Evolutionary conservation across 2,888 invertebrate species (phyloP).

Genomic region (Leptopterna dolabrata): DNA sequence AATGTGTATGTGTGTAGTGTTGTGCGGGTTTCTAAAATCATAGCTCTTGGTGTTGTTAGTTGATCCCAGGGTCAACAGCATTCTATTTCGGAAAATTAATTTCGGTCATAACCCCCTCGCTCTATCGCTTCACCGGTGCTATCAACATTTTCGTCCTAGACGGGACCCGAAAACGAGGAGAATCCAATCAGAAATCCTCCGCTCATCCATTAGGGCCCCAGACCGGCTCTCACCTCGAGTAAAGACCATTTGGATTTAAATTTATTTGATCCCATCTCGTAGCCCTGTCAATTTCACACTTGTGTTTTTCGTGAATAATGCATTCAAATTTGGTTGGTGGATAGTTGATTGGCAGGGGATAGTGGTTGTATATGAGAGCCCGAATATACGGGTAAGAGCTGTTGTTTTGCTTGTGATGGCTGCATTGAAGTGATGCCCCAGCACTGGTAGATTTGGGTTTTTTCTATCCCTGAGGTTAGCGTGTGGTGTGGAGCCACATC

Average conservation of each 20-base stretch:
- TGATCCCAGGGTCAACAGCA: no score
- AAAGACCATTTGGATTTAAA: background rate
- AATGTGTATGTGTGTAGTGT: no score
- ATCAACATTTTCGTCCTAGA: background rate
- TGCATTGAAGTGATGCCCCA: background rate
- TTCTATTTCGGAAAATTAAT: no score
- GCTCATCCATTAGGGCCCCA: background rate
- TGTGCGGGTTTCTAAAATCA: no score
- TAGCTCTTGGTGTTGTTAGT: no score
- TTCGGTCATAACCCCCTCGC: background rate
- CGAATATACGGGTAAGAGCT: background rate
- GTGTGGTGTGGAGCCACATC: no score
- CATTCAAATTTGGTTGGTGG: background rate
- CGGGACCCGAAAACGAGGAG: background rate
- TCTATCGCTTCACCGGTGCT: background rate
- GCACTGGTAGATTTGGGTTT: no score
- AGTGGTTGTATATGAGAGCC: background rate
- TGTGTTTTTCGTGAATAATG: constrained; percentile 3
- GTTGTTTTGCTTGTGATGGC: background rate
- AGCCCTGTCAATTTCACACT: background rate
- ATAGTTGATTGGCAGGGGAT: background rate
- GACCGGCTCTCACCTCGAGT: background rate
- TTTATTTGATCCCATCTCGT: background rate
- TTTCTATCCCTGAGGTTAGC: no score
- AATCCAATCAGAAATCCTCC: background rate